Percentiles rank a stretch among this genome's conserved stretches.
These are phyloP conservation scores for Taxidea taxus DNA, from an alignment of 2,113 vertebrate species.

Conservation along the genomic window DNA sequence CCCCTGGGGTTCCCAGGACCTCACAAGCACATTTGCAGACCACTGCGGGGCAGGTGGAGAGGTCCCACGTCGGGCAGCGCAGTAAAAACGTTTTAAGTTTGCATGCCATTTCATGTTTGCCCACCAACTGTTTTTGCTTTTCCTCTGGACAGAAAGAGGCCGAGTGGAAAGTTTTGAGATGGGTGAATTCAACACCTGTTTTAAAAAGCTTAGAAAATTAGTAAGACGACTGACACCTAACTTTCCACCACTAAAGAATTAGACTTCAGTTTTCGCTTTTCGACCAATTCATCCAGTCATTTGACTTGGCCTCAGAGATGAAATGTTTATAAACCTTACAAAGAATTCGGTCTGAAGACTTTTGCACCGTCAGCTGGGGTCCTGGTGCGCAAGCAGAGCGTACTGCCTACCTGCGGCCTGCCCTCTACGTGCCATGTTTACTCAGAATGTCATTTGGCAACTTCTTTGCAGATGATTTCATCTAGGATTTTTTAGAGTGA, in stretches of 20 bases:
- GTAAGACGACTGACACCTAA: not conserved
- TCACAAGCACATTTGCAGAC: not conserved
- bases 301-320: not conserved
- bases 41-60: not conserved
- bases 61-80: not conserved
- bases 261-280: not conserved
- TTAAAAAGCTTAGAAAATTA: not conserved
- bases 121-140: not conserved
- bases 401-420: not conserved
- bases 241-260: not conserved
- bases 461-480: not conserved
- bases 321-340: not conserved
- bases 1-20: not conserved
- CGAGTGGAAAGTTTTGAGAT: not conserved
- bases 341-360: not conserved
- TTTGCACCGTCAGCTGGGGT: not conserved
- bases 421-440: rapidly evolving
- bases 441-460: not conserved
- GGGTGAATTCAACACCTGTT: not conserved
- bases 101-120: not conserved
- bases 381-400: not conserved
- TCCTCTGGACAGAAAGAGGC: not conserved
- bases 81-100: not conserved
- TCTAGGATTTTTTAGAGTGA: not conserved
- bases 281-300: not conserved